Evolutionary conservation across 2,797 vertebrate species (phyloP).

Genomic region (Chromobotia macracanthus): DNA sequence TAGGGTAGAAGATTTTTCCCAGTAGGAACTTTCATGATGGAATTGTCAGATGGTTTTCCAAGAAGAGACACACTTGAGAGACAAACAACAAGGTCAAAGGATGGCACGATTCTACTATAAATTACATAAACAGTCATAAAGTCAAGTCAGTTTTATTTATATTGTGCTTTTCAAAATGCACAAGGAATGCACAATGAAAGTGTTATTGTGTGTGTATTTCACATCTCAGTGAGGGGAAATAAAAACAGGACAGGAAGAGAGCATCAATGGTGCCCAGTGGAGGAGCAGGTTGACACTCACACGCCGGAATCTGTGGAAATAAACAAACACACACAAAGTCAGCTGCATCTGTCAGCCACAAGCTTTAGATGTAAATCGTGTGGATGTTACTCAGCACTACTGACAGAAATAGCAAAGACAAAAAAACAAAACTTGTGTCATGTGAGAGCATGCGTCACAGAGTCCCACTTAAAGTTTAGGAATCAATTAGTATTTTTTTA

Average conservation of each 20-base stretch:
- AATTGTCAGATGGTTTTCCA: constrained; percentile 55
- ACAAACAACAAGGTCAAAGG: neutral
- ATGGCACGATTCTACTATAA: neutral
- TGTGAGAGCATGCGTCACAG: neutral
- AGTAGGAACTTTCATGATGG: constrained; percentile 58
- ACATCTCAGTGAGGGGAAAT: constrained; percentile 64
- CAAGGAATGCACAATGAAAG: neutral
- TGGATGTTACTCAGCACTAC: constrained; percentile 2
- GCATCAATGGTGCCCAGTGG: constrained; percentile 71
- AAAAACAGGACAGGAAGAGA: constrained; percentile 62
- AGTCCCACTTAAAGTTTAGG: no score
- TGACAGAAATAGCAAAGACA: constrained; percentile 8
- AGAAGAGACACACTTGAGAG: constrained; percentile 49
- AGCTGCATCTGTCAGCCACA: constrained; percentile 8
- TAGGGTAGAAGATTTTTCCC: constrained; percentile 56
- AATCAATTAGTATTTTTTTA: no score
- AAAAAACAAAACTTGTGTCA: neutral
- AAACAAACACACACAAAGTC: constrained; percentile 43
- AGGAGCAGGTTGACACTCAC: constrained; percentile 57
- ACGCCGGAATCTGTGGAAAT: constrained; percentile 45
- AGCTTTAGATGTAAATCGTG: constrained; percentile 4
- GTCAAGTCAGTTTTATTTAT: neutral
- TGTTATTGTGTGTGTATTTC: neutral
- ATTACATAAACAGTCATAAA: neutral
- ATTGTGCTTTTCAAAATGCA: neutral